Conservation (phyloP, 2,888 invertebrate species). For the Melanophora roralis region DNA sequence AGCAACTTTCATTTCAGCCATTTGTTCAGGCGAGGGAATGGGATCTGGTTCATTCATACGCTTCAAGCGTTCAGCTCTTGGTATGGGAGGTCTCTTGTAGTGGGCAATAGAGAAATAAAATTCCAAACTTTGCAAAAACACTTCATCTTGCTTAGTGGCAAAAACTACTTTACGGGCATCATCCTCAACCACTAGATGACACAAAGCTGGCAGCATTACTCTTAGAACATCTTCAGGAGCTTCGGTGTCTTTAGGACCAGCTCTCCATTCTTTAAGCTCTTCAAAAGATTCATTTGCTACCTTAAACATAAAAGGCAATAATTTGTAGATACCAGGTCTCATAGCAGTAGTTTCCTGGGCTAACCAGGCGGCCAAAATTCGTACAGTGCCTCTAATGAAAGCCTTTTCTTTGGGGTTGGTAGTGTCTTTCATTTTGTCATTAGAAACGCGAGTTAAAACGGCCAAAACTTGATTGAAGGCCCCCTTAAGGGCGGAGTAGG, state of each 20-base stretch:
- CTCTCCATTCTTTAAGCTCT: constrained; percentile 82
- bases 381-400: constrained; percentile 89
- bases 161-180: constrained; percentile 88
- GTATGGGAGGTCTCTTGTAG: constrained; percentile 88
- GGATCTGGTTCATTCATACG: constrained; percentile 86
- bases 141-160: constrained; percentile 87
- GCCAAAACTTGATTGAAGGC: constrained; percentile 90
- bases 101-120: constrained; percentile 93
- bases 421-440: constrained; percentile 85
- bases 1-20: constrained; percentile 90
- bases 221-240: constrained; percentile 84
- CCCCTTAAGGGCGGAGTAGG: constrained; percentile 92
- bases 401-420: constrained; percentile 84
- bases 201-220: constrained; percentile 91
- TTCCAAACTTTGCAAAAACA: constrained; percentile 86
- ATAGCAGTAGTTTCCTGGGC: constrained; percentile 93
- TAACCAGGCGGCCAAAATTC: constrained; percentile 92
- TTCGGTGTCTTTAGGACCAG: constrained; percentile 81
- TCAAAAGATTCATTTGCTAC: constrained; percentile 90
- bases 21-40: constrained; percentile 84
- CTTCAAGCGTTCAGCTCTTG: constrained; percentile 87
- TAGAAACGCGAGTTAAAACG: constrained; percentile 84
- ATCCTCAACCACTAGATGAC: constrained; percentile 94
- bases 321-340: constrained; percentile 87
- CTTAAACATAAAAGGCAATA: constrained; percentile 88